Evolutionary conservation across 2,888 invertebrate species (phyloP).

Genomic region (Oconnorella tubifera): DNA sequence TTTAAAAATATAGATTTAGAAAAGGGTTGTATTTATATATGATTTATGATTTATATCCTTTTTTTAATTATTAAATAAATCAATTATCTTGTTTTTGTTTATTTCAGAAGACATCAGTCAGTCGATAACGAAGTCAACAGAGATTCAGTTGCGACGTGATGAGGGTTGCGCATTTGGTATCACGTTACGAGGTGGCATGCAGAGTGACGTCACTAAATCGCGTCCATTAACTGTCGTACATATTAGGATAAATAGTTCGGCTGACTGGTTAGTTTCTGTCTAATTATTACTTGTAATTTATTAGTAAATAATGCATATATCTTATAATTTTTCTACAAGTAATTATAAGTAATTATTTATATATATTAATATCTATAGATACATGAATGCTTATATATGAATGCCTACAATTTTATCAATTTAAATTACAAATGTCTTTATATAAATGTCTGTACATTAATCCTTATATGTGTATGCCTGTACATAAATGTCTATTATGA

Average conservation of each 20-base stretch:
- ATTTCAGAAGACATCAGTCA: neutral
- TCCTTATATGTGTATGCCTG: neutral
- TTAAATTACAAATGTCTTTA: neutral
- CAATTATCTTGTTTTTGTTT: too few species aligned
- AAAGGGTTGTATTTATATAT: too few species aligned
- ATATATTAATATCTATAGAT: slow-evolving; percentile 15
- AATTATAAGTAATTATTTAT: neutral
- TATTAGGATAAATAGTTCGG: neutral
- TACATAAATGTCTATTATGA: neutral
- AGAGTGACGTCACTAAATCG: neutral
- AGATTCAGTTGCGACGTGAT: neutral
- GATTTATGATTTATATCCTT: too few species aligned
- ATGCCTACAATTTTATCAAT: neutral
- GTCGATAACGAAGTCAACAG: neutral
- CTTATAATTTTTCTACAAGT: neutral
- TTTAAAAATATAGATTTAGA: too few species aligned
- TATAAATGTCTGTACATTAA: neutral
- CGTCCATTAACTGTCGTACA: slow-evolving; percentile 2
- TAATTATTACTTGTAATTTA: too few species aligned
- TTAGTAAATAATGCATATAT: slow-evolving; percentile 1
- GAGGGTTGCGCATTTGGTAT: neutral
- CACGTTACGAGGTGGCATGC: slow-evolving; percentile 4
- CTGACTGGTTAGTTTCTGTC: slow-evolving; percentile 17
- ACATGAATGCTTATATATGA: neutral
- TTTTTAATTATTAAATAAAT: too few species aligned